Base-by-base conservation (phyloP, 1,140 invertebrate species). In the Papilio dardanus region DNA sequence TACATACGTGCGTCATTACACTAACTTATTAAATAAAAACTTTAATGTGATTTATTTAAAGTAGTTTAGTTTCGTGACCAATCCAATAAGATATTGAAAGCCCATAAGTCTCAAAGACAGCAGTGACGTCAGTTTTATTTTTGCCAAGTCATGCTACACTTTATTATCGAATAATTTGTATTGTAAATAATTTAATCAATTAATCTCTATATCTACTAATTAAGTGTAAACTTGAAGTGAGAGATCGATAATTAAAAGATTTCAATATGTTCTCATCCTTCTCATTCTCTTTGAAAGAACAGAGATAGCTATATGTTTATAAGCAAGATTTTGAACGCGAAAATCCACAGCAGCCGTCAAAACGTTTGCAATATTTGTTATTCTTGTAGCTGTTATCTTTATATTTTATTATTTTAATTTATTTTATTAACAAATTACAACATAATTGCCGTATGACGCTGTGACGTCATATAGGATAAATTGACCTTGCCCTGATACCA, bases 401-500 rank as follows among this genome's bases (percentile, higher is more conserved):
- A n/a, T n/a, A n/a, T n/a, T n/a, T n/a, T n/a, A n/a, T n/a, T n/a
- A n/a, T n/a, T n/a, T n/a, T n/a, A n/a, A n/a, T n/a, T n/a, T n/a
- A n/a, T n/a, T n/a, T n/a, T n/a, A n/a, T n/a, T n/a, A n/a, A n/a
- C n/a, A n/a, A n/a, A n/a, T n/a, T n/a, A n/a, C n/a, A n/a, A n/a
- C n/a, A n/a, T n/a, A n/a, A n/a, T n/a, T n/a, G n/a, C n/a, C n/a
- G n/a, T n/a, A n/a, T n/a, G n/a, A n/a, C n/a, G n/a, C n/a, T n/a
- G n/a, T n/a, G n/a, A n/a, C n/a, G n/a, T n/a, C n/a, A 28, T 62
- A 62, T 14, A 62, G 21, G 54, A 62, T 62, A 1, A 69, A 12
- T 69, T 69, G 19, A 69, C 67, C 67, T 69, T 67, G 65, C 30
- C 65, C 67, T 21, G 28, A 40, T 40, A 69, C 35, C 67, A 24